Percentiles rank a stretch among this genome's conserved stretches.
These are phyloP conservation scores for Neuroterus valhalla DNA, from an alignment of 1,140 invertebrate genomes.

Conservation along the genomic window DNA sequence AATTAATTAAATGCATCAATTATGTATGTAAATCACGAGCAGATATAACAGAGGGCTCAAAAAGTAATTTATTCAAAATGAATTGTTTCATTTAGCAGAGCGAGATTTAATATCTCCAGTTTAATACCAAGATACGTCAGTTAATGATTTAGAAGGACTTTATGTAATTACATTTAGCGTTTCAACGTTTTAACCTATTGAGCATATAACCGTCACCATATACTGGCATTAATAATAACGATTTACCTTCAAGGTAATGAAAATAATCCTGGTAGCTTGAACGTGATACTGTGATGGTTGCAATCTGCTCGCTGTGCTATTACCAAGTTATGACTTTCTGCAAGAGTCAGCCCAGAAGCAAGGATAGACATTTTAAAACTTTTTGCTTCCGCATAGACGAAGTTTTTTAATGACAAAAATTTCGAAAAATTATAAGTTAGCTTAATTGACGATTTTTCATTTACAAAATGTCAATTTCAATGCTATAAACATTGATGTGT, in stretches of 20 bases:
- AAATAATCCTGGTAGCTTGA: constrained; percentile 27
- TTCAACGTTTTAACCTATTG: neutral
- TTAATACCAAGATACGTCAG: constrained; percentile 2
- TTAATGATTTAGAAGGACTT: constrained; percentile 9
- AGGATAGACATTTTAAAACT: neutral
- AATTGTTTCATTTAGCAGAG: constrained; percentile 18
- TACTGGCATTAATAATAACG: constrained; percentile 1
- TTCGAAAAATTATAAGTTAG: neutral
- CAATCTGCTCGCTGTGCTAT: constrained; percentile 27
- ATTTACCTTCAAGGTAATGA: constrained; percentile 29
- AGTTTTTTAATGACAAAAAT: neutral
- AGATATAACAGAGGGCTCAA: constrained; percentile 11
- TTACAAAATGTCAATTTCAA: too few relatives aligned
- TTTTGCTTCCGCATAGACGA: neutral
- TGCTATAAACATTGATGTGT: too few relatives aligned
- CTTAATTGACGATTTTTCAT: too few relatives aligned
- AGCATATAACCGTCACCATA: neutral
- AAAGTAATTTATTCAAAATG: neutral
- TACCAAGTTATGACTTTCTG: constrained; percentile 24
- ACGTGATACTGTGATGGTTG: constrained; percentile 2
- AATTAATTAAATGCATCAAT: constrained; percentile 40
- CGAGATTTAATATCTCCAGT: neutral
- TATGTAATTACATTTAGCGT: constrained; percentile 12
- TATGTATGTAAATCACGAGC: constrained; percentile 43
- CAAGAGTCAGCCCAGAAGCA: constrained; percentile 6